phyloP scores from a whole-genome alignment of 2,113 vertebrate genomes.

The Butorides virescens region DNA sequence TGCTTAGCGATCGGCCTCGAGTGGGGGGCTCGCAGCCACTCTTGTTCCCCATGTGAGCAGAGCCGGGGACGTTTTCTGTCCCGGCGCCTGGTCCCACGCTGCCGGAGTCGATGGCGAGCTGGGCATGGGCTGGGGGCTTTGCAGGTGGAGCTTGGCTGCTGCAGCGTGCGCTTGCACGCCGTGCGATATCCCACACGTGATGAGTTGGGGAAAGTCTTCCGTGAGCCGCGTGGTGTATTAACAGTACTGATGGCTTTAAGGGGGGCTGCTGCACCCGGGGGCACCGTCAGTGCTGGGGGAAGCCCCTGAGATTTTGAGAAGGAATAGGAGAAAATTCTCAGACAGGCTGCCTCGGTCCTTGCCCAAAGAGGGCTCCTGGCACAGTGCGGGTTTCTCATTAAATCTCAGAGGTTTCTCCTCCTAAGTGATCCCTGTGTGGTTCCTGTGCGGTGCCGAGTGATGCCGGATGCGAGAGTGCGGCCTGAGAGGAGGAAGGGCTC shows the following conservation, averaged over 20 bases:
- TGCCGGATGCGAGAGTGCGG: fast-evolving
- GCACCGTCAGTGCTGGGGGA: neutral
- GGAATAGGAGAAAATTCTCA: neutral
- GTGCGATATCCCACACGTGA: fast-evolving
- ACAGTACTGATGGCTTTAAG: neutral
- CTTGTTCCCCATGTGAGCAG: neutral
- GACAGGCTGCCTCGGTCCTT: neutral
- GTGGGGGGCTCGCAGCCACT: neutral
- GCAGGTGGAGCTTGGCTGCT: neutral
- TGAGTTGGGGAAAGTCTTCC: neutral
- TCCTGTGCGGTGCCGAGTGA: neutral
- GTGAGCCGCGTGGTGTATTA: fast-evolving
- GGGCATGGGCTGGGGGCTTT: neutral
- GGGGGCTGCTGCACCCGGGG: neutral
- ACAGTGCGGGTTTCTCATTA: neutral
- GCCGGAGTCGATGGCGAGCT: fast-evolving
- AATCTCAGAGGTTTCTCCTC: neutral
- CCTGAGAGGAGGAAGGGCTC: conserved; percentile 33
- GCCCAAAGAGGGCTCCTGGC: neutral
- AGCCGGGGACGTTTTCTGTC: neutral
- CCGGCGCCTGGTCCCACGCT: neutral
- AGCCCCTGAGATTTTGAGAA: neutral
- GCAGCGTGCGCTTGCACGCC: fast-evolving
- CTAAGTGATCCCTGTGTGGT: neutral
- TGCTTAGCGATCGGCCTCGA: neutral